phyloP scores from a whole-genome alignment of 2,113 vertebrate genomes.

The Mesembrinibis cayennensis region DNA sequence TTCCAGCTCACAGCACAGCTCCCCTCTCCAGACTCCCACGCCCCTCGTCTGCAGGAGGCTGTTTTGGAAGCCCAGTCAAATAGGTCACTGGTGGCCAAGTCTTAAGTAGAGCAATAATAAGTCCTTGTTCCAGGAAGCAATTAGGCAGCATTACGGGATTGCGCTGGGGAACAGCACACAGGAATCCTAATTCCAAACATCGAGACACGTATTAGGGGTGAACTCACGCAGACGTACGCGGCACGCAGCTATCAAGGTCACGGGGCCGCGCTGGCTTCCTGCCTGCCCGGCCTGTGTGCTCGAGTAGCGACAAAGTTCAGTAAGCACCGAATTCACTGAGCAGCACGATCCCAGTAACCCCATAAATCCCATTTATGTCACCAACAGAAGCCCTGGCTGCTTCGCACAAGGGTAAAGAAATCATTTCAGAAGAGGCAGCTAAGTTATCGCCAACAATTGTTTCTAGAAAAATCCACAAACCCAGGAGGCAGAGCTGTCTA shows the following conservation, averaged over 20 bases:
- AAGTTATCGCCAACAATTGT: too few species aligned
- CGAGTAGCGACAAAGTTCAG: background rate
- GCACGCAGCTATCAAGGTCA: background rate
- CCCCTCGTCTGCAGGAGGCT: background rate
- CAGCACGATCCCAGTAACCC: background rate
- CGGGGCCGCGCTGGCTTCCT: background rate
- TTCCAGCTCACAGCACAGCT: background rate
- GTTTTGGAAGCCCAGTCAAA: background rate
- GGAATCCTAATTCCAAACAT: background rate
- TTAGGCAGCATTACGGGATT: background rate
- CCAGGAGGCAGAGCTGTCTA: background rate
- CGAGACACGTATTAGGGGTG: background rate
- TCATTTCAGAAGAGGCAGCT: background rate
- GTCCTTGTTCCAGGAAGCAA: background rate
- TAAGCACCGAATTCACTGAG: background rate
- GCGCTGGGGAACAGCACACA: background rate
- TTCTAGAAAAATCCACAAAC: background rate
- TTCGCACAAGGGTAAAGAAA: background rate
- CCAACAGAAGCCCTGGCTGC: fast-evolving
- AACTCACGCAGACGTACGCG: background rate
- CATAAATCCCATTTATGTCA: fast-evolving
- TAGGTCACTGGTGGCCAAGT: background rate
- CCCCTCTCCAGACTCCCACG: background rate
- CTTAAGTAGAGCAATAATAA: background rate
- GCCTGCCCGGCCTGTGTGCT: background rate